These are phyloP conservation scores for Scotopteryx bipunctaria DNA, from an alignment of 2,888 invertebrate genomes.

Conservation along the genomic window DNA sequence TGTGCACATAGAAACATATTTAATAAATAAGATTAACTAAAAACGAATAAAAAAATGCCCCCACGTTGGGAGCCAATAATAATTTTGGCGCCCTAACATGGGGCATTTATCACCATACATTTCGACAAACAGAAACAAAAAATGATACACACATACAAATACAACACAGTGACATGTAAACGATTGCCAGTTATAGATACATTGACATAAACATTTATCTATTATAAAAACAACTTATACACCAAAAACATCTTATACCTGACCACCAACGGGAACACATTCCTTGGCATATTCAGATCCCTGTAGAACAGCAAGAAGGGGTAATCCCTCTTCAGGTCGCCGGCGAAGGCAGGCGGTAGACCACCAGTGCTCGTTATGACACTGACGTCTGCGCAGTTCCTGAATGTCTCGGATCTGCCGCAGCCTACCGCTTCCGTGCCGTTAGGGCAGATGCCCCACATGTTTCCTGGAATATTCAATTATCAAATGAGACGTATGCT, in stretches of 20 bases:
- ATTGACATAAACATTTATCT: constrained; percentile 3
- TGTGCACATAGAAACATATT: constrained; percentile 24
- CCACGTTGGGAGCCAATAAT: constrained; percentile 24
- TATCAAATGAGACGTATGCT: no score
- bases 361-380: constrained; percentile 91
- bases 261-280: constrained; percentile 89
- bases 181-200: neutral
- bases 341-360: constrained; percentile 87
- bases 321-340: constrained; percentile 83
- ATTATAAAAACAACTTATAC: constrained; percentile 24
- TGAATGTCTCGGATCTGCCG: constrained; percentile 95
- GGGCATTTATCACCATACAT: neutral
- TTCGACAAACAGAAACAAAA: neutral
- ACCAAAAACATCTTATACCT: constrained; percentile 74
- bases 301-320: constrained; percentile 91
- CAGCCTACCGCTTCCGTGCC: constrained; percentile 95
- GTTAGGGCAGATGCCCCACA: constrained; percentile 94
- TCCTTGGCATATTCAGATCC: constrained; percentile 86
- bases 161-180: neutral
- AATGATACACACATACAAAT: constrained; percentile 1
- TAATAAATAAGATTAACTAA: constrained; percentile 23
- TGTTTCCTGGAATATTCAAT: constrained; percentile 85
- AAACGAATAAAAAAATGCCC: constrained; percentile 20
- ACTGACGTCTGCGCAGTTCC: constrained; percentile 94
- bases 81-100: constrained; percentile 21